Evolutionary conservation across 64 coral and sea anemone species (phyloP), one percentile per base, ranked within the genome.

Genomic region (Hydrozoanthus tunicans): DNA sequence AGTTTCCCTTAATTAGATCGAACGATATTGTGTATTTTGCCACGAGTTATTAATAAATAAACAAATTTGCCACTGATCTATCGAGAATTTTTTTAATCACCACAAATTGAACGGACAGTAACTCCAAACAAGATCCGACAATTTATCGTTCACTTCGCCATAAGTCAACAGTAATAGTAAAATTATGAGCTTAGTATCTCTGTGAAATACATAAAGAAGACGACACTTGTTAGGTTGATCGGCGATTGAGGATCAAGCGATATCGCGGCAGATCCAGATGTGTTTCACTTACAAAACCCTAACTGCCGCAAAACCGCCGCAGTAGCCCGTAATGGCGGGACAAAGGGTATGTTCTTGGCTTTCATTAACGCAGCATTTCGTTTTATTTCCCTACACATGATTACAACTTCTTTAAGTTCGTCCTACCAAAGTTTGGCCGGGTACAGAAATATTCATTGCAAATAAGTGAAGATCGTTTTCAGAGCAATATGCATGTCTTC

Each of bases 11-110:
- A 88, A 88, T 88, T 88, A 88, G 69, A 88, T 10, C 69, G 68
- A 13, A 74, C n/a, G 14, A 75, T 56, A 88, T 72, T 88, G 69
- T 88, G 68, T 88, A 58, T 60, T 88, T 88, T 88, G 53, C 68
- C 84, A 73, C 59, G 69, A 59, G 67, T 74, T 88, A 88, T 88
- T 74, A 88, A 88, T 88, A 88, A 88, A 88, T 88, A 75, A 88
- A 74, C 84, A 88, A 88, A 88, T 66, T 73, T 88, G 20, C 69
- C 84, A 74, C 68, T 74, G 84, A 88, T 88, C 20, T 74, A 24
- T 55, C 68, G 70, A 88, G 24, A 55, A 74, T 88, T 74, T 88
- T 43, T 88, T 88, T 88, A 88, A 88, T 88, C 84, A 88, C 74
- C 84, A 88, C 74, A 88, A 88, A 73, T 74, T 88, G 55, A 73